Percentiles rank a stretch among this genome's conserved stretches.
These are phyloP conservation scores for Empidonax alnorum DNA, from an alignment of 2,113 vertebrate genomes.

Conservation along the genomic window DNA sequence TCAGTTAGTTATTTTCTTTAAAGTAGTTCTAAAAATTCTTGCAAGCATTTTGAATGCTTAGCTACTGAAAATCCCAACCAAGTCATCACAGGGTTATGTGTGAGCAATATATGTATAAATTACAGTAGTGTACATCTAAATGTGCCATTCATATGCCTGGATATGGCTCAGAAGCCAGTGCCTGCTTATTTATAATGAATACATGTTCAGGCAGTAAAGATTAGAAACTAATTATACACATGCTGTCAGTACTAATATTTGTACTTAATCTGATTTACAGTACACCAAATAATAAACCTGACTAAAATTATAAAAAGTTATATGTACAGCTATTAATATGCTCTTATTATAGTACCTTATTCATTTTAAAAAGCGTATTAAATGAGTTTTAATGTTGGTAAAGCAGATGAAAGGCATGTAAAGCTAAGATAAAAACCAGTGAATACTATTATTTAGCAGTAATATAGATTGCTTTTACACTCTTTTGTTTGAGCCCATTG, in stretches of 20 bases:
- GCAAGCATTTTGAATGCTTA: slow-evolving; percentile 14
- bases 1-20: slow-evolving; percentile 28
- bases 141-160: slow-evolving; percentile 17
- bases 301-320: slow-evolving; percentile 59
- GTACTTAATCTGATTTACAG: slow-evolving; percentile 75
- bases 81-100: slow-evolving; percentile 12
- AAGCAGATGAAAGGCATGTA: slow-evolving; percentile 67
- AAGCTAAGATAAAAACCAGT: slow-evolving; percentile 54
- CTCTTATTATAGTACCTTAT: slow-evolving; percentile 49
- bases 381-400: slow-evolving; percentile 68
- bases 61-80: slow-evolving; percentile 43
- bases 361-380: slow-evolving; percentile 62
- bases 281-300: slow-evolving; percentile 66
- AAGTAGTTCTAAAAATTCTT: slow-evolving; percentile 37
- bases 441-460: slow-evolving; percentile 65
- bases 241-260: slow-evolving; percentile 69
- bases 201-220: slow-evolving; percentile 56
- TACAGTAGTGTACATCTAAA: slow-evolving; percentile 38
- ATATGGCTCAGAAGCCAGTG: slow-evolving; percentile 39
- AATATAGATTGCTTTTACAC: slow-evolving; percentile 48
- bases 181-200: slow-evolving; percentile 36
- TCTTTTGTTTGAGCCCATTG: slow-evolving; percentile 19
- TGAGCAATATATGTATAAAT: slow-evolving; percentile 41
- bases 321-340: slow-evolving; percentile 49
- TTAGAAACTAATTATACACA: slow-evolving; percentile 73